Base-by-base conservation (phyloP, 2,113 vertebrate species). In the Melozone crissalis region DNA sequence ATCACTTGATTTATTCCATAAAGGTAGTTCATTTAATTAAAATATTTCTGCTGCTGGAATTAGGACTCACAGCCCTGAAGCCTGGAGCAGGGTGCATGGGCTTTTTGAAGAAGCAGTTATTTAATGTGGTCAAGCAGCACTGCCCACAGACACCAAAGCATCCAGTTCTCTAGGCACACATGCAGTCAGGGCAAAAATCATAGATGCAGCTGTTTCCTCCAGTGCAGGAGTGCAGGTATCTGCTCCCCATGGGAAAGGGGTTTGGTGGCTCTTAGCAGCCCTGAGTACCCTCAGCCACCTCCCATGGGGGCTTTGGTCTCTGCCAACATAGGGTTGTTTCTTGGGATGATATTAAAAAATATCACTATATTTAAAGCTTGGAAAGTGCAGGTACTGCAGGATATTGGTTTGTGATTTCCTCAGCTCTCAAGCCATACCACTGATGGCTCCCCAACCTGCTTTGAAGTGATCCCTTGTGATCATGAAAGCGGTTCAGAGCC, bases 11-110 rank as follows among this genome's bases (percentile, higher is more conserved):
- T 90, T 90, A 88, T 95, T 90, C 75, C 68, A 51, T 90, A 90
- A 88, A 92, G 92, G 75, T 93, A 85, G 90, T 69, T 94, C 75
- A 72, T 92, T 94, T 96, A 94, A 93, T 96, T 95, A 94, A 92
- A 96, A 90, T 77, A 86, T 85, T 93, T 80, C 82, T 80, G 72
- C 58, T 7, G 33, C 79, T 84, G 79, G 39, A 73, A 77, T 93
- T 35, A 4, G 67, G 59, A 35, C 72, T 88, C 58, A 17, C 23
- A 17, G 58, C 89, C 71, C 46, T 33, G 82, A 61, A 69, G 82
- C 71, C 59, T 51, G 63, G 49, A 80, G 30, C 7, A 0, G 62
- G 24, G 13, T 44, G 24, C 20, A 6, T 15, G 71, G 49, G 49
- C 13, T 73, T 76, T 93, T 43, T 54, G 49, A 57, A 83, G 55